Percentiles rank a stretch among this genome's conserved stretches.
phyloP scores from a whole-genome alignment of 1,140 invertebrate species.

The Magallana gigas region DNA sequence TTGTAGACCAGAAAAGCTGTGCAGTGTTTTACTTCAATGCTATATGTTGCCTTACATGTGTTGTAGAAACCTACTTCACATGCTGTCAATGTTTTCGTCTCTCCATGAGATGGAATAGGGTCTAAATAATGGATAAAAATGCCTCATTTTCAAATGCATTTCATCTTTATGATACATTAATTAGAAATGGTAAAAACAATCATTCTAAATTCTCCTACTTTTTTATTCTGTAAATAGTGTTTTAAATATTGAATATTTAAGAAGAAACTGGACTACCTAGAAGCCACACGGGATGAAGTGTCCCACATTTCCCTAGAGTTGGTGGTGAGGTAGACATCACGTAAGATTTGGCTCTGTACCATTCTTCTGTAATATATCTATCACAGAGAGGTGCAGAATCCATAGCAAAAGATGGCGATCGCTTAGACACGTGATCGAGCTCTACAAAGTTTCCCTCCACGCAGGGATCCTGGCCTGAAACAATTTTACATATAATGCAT shows the following conservation, averaged over 20 bases:
- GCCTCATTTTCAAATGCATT: too few relatives aligned
- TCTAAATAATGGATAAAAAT: too few relatives aligned
- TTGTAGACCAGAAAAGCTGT: not conserved
- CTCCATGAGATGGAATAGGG: too few relatives aligned
- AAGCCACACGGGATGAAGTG: not conserved
- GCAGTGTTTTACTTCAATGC: not conserved
- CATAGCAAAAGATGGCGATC: not conserved
- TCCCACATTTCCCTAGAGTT: not conserved
- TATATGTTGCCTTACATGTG: not conserved
- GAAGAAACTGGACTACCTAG: not conserved
- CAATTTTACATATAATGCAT: too few relatives aligned
- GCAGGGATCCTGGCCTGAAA: not conserved
- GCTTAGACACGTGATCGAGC: not conserved
- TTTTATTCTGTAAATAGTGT: too few relatives aligned
- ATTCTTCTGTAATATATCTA: not conserved
- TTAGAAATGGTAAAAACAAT: too few relatives aligned
- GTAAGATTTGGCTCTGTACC: not conserved
- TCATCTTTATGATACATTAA: too few relatives aligned
- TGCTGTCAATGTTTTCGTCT: not conserved
- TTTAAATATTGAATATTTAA: too few relatives aligned
- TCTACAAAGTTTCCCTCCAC: not conserved
- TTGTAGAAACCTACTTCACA: not conserved
- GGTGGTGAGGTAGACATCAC: not conserved
- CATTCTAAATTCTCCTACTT: too few relatives aligned
- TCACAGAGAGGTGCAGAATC: not conserved